Evolutionary conservation across 2,113 vertebrate species (phyloP).

Genomic region (Eulemur macaco): DNA sequence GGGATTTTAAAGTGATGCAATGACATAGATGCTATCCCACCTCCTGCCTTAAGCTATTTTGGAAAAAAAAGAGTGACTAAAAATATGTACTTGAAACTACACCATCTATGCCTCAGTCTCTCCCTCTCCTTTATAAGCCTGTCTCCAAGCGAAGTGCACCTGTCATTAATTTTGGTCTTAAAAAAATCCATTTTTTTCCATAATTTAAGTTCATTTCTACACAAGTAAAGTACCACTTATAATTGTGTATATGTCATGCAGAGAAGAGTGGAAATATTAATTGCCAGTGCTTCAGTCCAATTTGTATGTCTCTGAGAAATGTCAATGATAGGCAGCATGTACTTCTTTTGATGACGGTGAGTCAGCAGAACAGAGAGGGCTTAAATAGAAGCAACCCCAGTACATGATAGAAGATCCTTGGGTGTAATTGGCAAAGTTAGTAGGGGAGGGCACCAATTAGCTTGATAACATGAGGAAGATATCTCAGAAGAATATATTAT

Average conservation of each 20-base stretch:
- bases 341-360: conserved; percentile 7
- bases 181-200: background rate
- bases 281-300: conserved; percentile 47
- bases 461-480: background rate
- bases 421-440: background rate
- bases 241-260: background rate
- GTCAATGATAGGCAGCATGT: background rate
- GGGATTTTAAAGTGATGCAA: background rate
- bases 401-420: background rate
- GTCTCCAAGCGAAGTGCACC: background rate
- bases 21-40: background rate
- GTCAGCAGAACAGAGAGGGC: conserved; percentile 48
- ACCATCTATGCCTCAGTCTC: background rate
- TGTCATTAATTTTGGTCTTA: conserved; percentile 32
- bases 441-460: background rate
- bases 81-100: background rate
- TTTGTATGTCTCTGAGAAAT: background rate
- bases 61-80: background rate
- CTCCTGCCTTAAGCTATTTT: background rate
- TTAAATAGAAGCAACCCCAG: conserved; percentile 9
- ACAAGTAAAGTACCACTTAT: conserved; percentile 23
- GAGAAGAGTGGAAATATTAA: conserved; percentile 56
- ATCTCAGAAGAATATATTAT: background rate
- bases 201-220: conserved; percentile 44
- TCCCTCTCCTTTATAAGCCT: background rate